Evolutionary conservation across 2,113 vertebrate genomes (phyloP).

Genomic region (Pseudonaja textilis): DNA sequence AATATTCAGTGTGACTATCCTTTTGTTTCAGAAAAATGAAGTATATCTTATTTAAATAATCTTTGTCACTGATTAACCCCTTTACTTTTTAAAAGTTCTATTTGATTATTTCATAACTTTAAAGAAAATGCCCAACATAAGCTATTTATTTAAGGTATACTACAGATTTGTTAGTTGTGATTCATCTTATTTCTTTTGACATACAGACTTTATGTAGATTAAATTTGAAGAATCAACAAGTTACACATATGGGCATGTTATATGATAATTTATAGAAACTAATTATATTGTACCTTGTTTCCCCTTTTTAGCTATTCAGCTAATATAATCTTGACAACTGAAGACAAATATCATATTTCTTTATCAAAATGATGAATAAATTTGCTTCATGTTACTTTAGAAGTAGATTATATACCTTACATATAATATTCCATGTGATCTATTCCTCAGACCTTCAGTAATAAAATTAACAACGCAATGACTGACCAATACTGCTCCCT

Average conservation of each 20-base stretch:
- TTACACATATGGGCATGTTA: slow-evolving; percentile 5
- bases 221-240: slow-evolving; percentile 38
- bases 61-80: slow-evolving; percentile 40
- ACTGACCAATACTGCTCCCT: background rate
- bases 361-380: background rate
- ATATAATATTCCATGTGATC: background rate
- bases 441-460: background rate
- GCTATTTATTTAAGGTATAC: background rate
- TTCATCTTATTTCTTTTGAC: slow-evolving; percentile 46
- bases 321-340: background rate
- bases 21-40: slow-evolving; percentile 51
- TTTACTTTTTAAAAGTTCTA: slow-evolving; percentile 62
- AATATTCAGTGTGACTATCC: background rate
- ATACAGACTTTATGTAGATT: slow-evolving; percentile 41
- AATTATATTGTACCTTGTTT: slow-evolving; percentile 26
- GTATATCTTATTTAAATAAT: slow-evolving; percentile 56
- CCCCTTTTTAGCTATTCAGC: background rate
- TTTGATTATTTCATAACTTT: slow-evolving; percentile 66
- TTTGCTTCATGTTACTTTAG: background rate
- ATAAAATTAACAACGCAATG: too few relatives aligned
- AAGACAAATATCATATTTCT: background rate
- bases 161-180: background rate
- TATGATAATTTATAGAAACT: slow-evolving; percentile 32
- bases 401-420: background rate
- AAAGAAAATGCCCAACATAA: slow-evolving; percentile 45